Base-by-base conservation (phyloP, 2,113 vertebrate species). In the Eidolon helvum region DNA sequence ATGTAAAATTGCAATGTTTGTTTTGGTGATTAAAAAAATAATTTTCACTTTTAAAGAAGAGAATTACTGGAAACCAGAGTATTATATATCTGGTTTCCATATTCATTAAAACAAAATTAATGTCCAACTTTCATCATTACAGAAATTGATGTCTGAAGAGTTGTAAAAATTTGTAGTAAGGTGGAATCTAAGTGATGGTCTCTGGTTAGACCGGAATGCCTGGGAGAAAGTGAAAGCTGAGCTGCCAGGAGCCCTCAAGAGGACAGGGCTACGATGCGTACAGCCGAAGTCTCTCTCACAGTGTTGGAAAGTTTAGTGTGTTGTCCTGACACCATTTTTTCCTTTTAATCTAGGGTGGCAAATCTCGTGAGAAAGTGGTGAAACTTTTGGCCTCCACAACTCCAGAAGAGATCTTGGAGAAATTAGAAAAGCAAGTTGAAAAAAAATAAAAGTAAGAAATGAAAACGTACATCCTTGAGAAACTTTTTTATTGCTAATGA, bases 341-440 rank as follows among this genome's bases (percentile, higher is more conserved):
- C 68, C 96, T 68, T 98, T 91, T 93, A 53, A 78, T 96, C 84
- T 96, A 99, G 99, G 99, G 99, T 74, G 99, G 98, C 97, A 99
- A 99, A 97, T 99, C 99, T 68, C 99, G 99, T 97, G 99, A 99
- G 93, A 99, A 99, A 97, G 94, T 99, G 48, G 98, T 99, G 96
- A 99, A 99, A 97, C 98, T 99, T 97, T 98, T 99, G 94, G 98
- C 98, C 14, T 96, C 98, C 0, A 91, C 99, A 24, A 99, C 98
- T 78, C 98, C 99, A 38, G 99, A 99, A 79, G 99, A 99, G 57
- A 98, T 99, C 95, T 97, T 99, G 96, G 98, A 98, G 96, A 99
- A 98, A 95, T 98, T 99, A 94, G 98, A 98, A 97, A 98, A 93
- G 94, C 98, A 99, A 98, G 99, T 99, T 61, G 97, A 92, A 90